These are phyloP conservation scores for Caenorhabditis imperialis DNA, from an alignment of 2,888 invertebrate species.

Conservation along the genomic window DNA sequence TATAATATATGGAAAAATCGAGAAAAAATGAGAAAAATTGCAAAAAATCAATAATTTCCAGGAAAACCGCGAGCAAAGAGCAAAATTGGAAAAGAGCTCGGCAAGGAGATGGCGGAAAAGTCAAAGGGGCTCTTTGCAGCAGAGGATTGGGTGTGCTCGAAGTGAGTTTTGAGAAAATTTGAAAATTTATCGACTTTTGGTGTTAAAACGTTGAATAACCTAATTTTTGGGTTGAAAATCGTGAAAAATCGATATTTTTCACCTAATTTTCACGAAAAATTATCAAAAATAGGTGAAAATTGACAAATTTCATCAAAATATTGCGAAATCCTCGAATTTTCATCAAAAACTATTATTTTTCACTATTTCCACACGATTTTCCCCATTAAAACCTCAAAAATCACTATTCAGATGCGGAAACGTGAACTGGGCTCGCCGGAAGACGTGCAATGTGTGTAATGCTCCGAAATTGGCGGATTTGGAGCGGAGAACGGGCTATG, in stretches of 20 bases:
- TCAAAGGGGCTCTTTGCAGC: conserved; percentile 89
- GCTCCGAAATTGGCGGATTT: conserved; percentile 87
- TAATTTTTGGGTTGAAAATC: too few species aligned
- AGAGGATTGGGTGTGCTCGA: conserved; percentile 99
- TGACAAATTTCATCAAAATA: too few species aligned
- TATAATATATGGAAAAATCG: background rate
- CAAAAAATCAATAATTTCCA: conserved; percentile 69
- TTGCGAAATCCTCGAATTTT: too few species aligned
- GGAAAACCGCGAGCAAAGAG: conserved; percentile 77
- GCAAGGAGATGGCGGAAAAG: conserved; percentile 97
- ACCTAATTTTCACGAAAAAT: background rate
- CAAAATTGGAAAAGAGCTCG: conserved; percentile 88
- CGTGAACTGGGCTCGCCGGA: conserved; percentile 97
- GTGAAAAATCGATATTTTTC: too few species aligned
- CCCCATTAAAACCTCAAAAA: too few species aligned
- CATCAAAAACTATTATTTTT: conserved; percentile 11
- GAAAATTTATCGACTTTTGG: too few species aligned
- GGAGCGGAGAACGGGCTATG: conserved; percentile 77
- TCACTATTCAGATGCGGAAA: conserved; percentile 88
- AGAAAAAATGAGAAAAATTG: too few species aligned
- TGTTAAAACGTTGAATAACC: too few species aligned
- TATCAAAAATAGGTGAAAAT: background rate
- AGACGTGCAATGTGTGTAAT: conserved; percentile 98
- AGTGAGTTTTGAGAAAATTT: conserved; percentile 80
- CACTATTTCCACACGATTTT: background rate